Conservation (phyloP, 2,888 invertebrate species). For the Tenthredo amoena region DNA sequence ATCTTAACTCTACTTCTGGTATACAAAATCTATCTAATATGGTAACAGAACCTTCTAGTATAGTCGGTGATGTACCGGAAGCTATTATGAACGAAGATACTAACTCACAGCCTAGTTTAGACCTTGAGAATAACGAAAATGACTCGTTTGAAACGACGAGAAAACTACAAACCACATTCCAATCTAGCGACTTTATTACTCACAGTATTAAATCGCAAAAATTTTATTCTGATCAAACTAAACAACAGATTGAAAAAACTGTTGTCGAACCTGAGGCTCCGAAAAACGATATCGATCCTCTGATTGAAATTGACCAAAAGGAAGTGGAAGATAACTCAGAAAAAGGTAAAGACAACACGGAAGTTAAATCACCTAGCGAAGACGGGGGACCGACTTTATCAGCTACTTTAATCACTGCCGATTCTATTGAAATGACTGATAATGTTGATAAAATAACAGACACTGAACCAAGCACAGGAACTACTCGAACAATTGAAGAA, state of each 20-base stretch:
- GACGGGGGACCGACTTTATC: neutral
- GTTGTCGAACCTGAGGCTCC: constrained; percentile 23
- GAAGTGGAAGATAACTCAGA: neutral
- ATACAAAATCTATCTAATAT: constrained; percentile 61
- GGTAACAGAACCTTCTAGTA: constrained; percentile 54
- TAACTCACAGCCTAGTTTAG: constrained; percentile 74
- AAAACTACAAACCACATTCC: constrained; percentile 75
- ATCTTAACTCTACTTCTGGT: constrained; percentile 51
- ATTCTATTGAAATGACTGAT: constrained; percentile 40
- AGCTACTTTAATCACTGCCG: constrained; percentile 30
- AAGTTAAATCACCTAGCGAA: neutral
- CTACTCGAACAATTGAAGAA: neutral
- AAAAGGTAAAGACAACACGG: neutral
- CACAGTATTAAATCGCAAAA: constrained; percentile 62
- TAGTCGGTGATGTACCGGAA: constrained; percentile 70
- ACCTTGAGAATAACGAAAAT: constrained; percentile 68
- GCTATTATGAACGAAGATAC: constrained; percentile 76
- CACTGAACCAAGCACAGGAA: neutral
- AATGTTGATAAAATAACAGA: neutral
- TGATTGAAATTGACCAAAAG: constrained; percentile 18
- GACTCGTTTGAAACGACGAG: constrained; percentile 63
- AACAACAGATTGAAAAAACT: constrained; percentile 30
- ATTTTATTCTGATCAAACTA: constrained; percentile 54
- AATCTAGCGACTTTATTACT: constrained; percentile 70
- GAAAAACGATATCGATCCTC: neutral